Evolutionary conservation across 2,113 vertebrate genomes (phyloP).

Genomic region (Centrocercus urophasianus): DNA sequence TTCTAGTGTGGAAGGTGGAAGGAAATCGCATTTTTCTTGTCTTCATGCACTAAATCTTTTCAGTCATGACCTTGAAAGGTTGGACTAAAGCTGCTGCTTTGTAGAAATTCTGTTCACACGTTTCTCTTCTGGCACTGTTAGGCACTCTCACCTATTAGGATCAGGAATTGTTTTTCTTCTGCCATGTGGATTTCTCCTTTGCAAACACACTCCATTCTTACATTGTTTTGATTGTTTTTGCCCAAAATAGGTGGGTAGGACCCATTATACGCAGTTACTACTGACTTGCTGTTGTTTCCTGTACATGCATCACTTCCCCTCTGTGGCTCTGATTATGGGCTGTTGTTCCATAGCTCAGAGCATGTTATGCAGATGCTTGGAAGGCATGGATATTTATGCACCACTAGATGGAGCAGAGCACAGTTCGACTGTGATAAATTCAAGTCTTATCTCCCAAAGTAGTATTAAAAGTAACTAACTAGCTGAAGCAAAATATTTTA

Average conservation of each 20-base stretch:
- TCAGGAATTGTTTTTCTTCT: not conserved
- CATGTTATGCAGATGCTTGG: fast-evolving
- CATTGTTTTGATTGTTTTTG: not conserved
- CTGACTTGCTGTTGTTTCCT: not conserved
- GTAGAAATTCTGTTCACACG: not conserved
- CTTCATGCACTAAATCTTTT: not conserved
- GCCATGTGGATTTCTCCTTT: not conserved
- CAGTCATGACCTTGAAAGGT: not conserved
- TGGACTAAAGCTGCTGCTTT: not conserved
- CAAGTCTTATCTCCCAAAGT: not conserved
- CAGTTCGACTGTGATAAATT: not conserved
- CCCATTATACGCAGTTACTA: not conserved
- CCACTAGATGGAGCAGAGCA: constrained; percentile 19
- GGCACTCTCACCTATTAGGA: not conserved
- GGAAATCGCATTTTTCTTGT: not conserved
- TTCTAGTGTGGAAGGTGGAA: not conserved
- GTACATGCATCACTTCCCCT: not conserved
- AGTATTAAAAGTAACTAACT: not conserved
- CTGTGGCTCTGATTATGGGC: fast-evolving
- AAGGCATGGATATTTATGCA: not conserved
- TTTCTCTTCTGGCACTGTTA: not conserved
- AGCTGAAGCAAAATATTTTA: not conserved
- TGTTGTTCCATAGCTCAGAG: not conserved
- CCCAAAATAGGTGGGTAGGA: not conserved
- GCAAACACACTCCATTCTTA: not conserved